A percentile compares a stretch with the other conserved stretches of the same genome.
Evolutionary conservation across 2,797 vertebrate genomes (phyloP).

Genomic region (Sparus aurata): DNA sequence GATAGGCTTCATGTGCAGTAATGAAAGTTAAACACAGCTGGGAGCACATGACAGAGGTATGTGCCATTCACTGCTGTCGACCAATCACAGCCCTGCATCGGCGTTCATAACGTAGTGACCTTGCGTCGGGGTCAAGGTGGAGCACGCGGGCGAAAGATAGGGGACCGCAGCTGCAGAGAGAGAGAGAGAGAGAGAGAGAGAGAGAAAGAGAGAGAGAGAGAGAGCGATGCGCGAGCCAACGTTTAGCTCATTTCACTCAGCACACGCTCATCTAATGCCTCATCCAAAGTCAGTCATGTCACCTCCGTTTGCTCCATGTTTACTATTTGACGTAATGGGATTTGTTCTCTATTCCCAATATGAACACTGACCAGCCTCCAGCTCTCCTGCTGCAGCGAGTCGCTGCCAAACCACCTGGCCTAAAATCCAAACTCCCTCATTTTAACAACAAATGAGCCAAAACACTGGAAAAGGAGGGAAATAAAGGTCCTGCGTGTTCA

Average conservation of each 20-base stretch:
- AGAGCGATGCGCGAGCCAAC: constrained; percentile 18
- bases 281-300: constrained; percentile 51
- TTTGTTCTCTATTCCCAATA: constrained; percentile 35
- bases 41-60: constrained; percentile 59
- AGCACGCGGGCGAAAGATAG: constrained; percentile 41
- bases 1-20: constrained; percentile 66
- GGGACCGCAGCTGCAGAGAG: constrained; percentile 68
- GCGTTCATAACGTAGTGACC: constrained; percentile 52
- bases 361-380: constrained; percentile 12
- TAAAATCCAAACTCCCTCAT: constrained; percentile 20
- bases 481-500: constrained; percentile 7
- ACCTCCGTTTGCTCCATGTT: constrained; percentile 49
- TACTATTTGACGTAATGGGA: constrained; percentile 48
- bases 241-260: constrained; percentile 67
- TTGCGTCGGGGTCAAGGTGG: constrained; percentile 50
- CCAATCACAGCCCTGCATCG: constrained; percentile 54
- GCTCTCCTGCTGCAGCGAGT: constrained; percentile 32
- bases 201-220: constrained; percentile 26
- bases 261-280: constrained; percentile 61
- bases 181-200: constrained; percentile 29
- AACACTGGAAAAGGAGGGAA: constrained; percentile 16
- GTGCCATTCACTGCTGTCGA: constrained; percentile 43
- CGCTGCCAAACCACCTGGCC: constrained; percentile 34
- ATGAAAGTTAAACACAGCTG: constrained; percentile 81
- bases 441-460: constrained; percentile 4